Percentiles rank a stretch among this genome's conserved stretches.
These are phyloP conservation scores for Samia ricini DNA, from an alignment of 1,140 invertebrate genomes.

Conservation along the genomic window DNA sequence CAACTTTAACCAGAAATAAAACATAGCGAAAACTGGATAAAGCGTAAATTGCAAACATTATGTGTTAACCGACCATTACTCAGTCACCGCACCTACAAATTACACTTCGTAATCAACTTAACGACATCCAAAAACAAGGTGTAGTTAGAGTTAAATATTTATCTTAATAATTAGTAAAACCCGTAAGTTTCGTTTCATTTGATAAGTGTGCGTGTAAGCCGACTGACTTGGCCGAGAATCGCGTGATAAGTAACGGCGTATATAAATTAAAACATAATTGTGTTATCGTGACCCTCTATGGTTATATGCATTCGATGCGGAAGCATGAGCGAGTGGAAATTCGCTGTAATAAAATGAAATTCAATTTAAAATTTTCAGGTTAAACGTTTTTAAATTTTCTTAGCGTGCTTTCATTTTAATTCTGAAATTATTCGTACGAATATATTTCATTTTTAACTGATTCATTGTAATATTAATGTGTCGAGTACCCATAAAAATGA, in stretches of 20 bases:
- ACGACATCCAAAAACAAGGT: conserved; percentile 57
- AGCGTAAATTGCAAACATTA: conserved; percentile 17
- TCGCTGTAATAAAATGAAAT: conserved; percentile 13
- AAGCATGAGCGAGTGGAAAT: conserved; percentile 28
- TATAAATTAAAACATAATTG: conserved; percentile 78
- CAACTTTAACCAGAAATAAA: no score
- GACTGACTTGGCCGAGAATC: conserved; percentile 26
- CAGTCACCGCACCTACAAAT: conserved; percentile 21
- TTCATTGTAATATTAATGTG: no score
- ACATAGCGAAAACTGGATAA: no score
- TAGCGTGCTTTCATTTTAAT: not conserved
- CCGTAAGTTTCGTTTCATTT: conserved; percentile 55
- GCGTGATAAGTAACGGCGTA: conserved; percentile 60
- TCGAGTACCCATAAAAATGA: no score
- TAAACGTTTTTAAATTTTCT: not conserved
- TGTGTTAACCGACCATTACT: no score
- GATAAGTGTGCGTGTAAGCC: conserved; percentile 63
- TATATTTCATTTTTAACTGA: no score
- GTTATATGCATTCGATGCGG: conserved; percentile 43
- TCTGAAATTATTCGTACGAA: no score
- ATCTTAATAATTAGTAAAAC: conserved; percentile 76
- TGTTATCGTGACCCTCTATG: conserved; percentile 72
- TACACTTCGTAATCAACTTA: conserved; percentile 33
- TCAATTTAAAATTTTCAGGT: conserved; percentile 3
- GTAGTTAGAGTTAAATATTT: conserved; percentile 67